Evolutionary conservation across 2,797 vertebrate genomes (phyloP).

Genomic region (Paramormyrops hopkinsi): DNA sequence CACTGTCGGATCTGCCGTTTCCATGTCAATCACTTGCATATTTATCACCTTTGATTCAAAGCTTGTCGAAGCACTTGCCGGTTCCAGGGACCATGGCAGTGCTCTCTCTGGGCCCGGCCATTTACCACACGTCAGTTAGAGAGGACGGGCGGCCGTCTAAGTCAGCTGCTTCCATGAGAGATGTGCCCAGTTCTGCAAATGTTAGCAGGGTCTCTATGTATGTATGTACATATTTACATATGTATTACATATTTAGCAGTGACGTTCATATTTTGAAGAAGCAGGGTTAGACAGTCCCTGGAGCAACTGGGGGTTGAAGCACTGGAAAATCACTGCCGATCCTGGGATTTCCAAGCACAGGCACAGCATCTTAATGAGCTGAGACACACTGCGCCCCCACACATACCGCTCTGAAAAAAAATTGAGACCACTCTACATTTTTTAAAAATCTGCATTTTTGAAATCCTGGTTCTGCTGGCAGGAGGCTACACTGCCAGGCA

Average conservation of each 20-base stretch:
- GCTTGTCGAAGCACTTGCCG: background rate
- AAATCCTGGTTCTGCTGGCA: background rate
- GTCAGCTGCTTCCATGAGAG: background rate
- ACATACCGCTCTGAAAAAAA: background rate
- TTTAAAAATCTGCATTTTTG: background rate
- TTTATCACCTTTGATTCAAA: constrained; percentile 9
- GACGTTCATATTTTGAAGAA: background rate
- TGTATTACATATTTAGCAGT: background rate
- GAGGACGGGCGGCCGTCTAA: background rate
- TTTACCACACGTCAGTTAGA: background rate
- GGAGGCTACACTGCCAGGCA: background rate
- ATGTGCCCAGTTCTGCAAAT: background rate
- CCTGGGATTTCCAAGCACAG: background rate
- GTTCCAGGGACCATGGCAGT: background rate
- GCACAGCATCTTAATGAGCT: background rate
- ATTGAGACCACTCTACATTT: background rate
- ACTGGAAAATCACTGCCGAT: background rate
- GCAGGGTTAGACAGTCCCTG: background rate
- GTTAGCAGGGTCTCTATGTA: background rate
- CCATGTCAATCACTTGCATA: background rate
- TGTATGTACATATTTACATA: background rate
- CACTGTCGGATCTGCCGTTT: background rate
- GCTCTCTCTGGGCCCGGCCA: background rate
- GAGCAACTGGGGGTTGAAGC: background rate
- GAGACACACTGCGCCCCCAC: background rate